These are phyloP conservation scores for Entomobrya proxima DNA, from an alignment of 2,888 invertebrate genomes.

Conservation along the genomic window DNA sequence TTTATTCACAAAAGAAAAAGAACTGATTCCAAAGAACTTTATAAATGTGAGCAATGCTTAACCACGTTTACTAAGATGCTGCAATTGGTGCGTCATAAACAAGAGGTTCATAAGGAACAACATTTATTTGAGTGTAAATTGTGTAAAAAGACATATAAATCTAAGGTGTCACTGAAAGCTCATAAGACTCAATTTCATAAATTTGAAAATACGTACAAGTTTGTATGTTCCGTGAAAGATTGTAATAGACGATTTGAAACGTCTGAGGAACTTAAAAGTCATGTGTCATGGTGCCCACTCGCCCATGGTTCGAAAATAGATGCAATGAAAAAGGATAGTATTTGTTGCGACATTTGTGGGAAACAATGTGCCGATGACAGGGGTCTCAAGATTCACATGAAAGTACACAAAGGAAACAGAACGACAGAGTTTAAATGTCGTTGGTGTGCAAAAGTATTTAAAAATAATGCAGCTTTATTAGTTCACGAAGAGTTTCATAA, in stretches of 20 bases:
- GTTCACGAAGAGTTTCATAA: not conserved
- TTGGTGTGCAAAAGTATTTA: not conserved
- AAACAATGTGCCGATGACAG: not conserved
- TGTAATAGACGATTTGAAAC: not conserved
- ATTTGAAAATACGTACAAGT: too few species aligned
- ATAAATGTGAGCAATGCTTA: not conserved
- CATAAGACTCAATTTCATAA: not conserved
- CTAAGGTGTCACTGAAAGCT: not conserved
- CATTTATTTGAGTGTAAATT: not conserved
- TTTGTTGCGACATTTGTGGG: not conserved
- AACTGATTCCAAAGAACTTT: not conserved
- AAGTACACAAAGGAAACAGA: not conserved
- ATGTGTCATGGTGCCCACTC: not conserved
- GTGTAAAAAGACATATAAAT: not conserved
- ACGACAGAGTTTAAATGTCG: not conserved
- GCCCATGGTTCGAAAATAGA: not conserved
- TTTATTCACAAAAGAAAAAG: not conserved
- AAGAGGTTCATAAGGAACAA: not conserved
- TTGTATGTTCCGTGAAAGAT: not conserved
- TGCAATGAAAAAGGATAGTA: not conserved
- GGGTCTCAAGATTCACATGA: not conserved
- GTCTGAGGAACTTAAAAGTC: not conserved
- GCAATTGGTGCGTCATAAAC: not conserved
- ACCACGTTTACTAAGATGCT: not conserved
- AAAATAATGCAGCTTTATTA: not conserved